phyloP scores from a whole-genome alignment of 2,113 vertebrate species.

The Todiramphus chloris region DNA sequence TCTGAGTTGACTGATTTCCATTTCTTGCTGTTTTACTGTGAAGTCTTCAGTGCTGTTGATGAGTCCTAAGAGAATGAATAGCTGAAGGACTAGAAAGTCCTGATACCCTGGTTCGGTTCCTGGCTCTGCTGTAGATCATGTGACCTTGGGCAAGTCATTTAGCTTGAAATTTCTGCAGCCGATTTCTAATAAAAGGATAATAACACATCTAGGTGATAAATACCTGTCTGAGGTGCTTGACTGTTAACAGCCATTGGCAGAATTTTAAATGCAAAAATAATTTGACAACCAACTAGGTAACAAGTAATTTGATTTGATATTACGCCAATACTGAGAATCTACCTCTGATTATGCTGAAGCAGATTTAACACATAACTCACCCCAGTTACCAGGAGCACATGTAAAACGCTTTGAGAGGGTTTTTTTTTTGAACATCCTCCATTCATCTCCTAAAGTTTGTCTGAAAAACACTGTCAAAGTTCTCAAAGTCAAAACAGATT shows the following conservation, averaged over 20 bases:
- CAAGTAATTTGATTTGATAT: not conserved
- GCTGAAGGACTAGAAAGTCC: not conserved
- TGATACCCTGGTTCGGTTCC: not conserved
- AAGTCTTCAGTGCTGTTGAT: not conserved
- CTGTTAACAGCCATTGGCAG: not conserved
- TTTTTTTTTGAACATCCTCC: not conserved
- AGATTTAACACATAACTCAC: not conserved
- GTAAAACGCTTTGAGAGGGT: not conserved
- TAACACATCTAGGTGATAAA: not conserved
- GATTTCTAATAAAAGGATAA: slow-evolving; percentile 16
- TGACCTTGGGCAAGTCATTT: slow-evolving; percentile 22
- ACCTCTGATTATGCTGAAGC: not conserved
- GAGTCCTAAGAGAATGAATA: not conserved
- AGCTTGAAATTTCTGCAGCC: not conserved
- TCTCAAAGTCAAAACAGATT: not conserved
- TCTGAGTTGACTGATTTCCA: not conserved
- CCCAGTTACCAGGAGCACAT: not conserved
- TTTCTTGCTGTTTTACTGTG: not conserved
- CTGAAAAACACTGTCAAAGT: not conserved
- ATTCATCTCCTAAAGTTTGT: not conserved
- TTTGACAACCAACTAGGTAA: not conserved
- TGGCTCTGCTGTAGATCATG: not conserved
- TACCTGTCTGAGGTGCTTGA: not conserved
- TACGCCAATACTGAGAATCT: not conserved
- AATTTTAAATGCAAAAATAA: not conserved